phyloP scores from a whole-genome alignment of 1,140 invertebrate species.

The Lasaia peninsularis region DNA sequence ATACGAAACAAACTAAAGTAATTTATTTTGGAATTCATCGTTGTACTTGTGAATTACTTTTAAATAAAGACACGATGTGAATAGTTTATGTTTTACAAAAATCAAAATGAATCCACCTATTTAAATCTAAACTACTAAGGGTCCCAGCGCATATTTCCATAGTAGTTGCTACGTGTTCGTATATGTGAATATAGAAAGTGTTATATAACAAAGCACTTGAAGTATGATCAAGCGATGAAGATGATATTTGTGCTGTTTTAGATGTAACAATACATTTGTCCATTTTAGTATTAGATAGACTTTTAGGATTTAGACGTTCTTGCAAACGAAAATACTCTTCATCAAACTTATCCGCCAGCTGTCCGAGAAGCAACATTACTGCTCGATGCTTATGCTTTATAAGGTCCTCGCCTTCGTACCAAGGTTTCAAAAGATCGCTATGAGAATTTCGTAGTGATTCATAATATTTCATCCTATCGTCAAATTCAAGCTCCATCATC shows the following conservation, averaged over 20 bases:
- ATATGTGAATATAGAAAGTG: slow-evolving; percentile 47
- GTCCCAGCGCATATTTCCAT: slow-evolving; percentile 52
- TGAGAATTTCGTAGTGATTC: slow-evolving; percentile 44
- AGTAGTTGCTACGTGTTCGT: slow-evolving; percentile 42
- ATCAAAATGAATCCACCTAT: slow-evolving; percentile 62
- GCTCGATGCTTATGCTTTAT: slow-evolving; percentile 41
- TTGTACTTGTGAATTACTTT: too few relatives aligned
- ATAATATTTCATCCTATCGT: slow-evolving; percentile 62
- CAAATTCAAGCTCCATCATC: slow-evolving; percentile 56
- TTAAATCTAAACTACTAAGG: slow-evolving; percentile 55
- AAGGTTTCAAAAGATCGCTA: slow-evolving; percentile 50
- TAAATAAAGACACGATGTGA: too few relatives aligned
- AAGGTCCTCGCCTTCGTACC: slow-evolving; percentile 49
- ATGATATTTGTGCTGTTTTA: neutral
- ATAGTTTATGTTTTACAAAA: slow-evolving; percentile 38
- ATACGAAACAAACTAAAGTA: too few relatives aligned
- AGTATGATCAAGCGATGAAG: neutral
- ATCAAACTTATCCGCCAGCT: slow-evolving; percentile 51
- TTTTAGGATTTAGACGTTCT: neutral
- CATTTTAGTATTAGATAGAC: neutral
- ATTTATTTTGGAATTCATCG: too few relatives aligned
- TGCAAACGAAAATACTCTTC: slow-evolving; percentile 31
- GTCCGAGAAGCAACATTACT: slow-evolving; percentile 42
- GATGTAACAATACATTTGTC: neutral
- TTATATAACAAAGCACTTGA: slow-evolving; percentile 24